A percentile compares a stretch with the other conserved stretches of the same genome.
Conservation (phyloP, 2,888 invertebrate species). For the Eledone cirrhosa region DNA sequence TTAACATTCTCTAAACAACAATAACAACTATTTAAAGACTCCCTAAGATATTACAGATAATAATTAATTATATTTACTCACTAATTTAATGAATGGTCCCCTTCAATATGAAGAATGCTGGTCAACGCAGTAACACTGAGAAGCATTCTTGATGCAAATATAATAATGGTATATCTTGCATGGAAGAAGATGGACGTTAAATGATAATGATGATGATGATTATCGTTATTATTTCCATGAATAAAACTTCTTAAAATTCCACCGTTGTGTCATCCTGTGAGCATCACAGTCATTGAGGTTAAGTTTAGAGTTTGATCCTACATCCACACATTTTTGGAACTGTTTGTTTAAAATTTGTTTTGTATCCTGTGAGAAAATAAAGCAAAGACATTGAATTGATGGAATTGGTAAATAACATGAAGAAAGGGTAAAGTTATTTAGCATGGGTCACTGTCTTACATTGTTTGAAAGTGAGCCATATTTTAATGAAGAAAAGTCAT, state of each 20-base stretch:
- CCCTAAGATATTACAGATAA: too few relatives aligned
- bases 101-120: too few relatives aligned
- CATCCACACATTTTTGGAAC: constrained; percentile 44
- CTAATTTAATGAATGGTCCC: too few relatives aligned
- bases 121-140: too few relatives aligned
- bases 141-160: neutral
- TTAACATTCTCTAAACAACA: too few relatives aligned
- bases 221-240: constrained; percentile 41
- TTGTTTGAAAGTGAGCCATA: too few relatives aligned
- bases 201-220: too few relatives aligned
- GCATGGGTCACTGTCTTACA: neutral
- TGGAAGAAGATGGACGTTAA: neutral
- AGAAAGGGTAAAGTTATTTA: neutral
- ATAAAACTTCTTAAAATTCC: constrained; percentile 79
- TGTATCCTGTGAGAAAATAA: constrained; percentile 34
- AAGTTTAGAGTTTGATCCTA: constrained; percentile 71
- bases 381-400: neutral
- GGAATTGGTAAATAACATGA: neutral
- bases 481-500: too few relatives aligned
- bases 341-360: constrained; percentile 41
- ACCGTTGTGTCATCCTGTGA: constrained; percentile 87
- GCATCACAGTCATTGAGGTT: constrained; percentile 85
- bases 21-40: too few relatives aligned
- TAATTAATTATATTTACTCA: too few relatives aligned
- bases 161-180: neutral